These are phyloP conservation scores for Eurosta solidaginis DNA, from an alignment of 1,140 invertebrate species.

Conservation along the genomic window DNA sequence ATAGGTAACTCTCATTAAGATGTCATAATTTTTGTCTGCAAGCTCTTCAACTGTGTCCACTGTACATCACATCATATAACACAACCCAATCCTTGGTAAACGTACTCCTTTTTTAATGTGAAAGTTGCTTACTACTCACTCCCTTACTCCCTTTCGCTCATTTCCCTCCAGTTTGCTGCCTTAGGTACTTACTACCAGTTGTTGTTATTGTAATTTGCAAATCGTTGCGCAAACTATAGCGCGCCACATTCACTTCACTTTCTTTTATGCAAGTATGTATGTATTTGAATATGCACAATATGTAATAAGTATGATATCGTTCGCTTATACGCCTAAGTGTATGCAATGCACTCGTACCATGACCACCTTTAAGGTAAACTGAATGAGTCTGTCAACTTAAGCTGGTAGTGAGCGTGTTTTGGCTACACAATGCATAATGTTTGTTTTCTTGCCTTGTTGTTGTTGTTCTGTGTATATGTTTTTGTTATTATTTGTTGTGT, in stretches of 20 bases:
- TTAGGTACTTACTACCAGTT: too few relatives aligned
- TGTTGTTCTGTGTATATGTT: neutral
- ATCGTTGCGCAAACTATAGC: constrained; percentile 14
- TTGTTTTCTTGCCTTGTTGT: neutral
- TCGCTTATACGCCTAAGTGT: constrained; percentile 4
- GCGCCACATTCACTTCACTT: neutral
- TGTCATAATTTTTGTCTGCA: too few relatives aligned
- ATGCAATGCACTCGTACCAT: constrained; percentile 6
- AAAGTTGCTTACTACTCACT: neutral
- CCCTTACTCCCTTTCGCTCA: neutral
- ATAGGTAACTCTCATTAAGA: too few relatives aligned
- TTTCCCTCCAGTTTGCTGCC: too few relatives aligned
- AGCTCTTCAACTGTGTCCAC: too few relatives aligned
- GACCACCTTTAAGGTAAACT: constrained; percentile 23
- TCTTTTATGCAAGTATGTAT: neutral
- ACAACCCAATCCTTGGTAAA: neutral
- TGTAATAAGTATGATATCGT: too few relatives aligned
- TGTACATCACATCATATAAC: neutral
- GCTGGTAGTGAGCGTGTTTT: neutral
- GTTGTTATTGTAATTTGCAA: too few relatives aligned
- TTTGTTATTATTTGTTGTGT: neutral
- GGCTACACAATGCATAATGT: neutral
- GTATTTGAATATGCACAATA: too few relatives aligned
- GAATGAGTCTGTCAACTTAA: constrained; percentile 1
- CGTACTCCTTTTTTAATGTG: neutral